Base-by-base conservation (phyloP, 2,888 invertebrate genomes). In the Notocelia uddmanniana region DNA sequence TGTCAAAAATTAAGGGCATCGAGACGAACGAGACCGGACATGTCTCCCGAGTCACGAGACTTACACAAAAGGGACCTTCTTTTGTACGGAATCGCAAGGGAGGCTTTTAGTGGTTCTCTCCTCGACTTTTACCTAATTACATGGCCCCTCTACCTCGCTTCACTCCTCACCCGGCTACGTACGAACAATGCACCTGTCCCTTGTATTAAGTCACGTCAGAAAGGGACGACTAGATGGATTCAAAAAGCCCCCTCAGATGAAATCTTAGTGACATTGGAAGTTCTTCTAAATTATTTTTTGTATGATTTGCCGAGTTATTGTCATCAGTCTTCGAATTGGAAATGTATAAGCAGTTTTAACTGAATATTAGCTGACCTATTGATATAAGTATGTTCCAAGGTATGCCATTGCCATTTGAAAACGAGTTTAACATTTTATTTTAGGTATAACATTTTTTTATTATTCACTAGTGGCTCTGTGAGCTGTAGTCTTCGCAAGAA, bases 71-170 rank as follows among this genome's bases (percentile, higher is more conserved):
- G 72, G 45, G 26, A 15, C 55, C 60, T 59, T 45, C 71, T 71
- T 68, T 72, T 72, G 72, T 68, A 67, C 67, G 18, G 62, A 48
- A 55, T 55, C 54, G 37, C 67, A 48, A 31, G 59, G 71, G 71
- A 67, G 67, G 60, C 72, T 68, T 72, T 72, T 62, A 72, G 67
- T 58, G 60, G 60, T 60, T 15, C 59, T 70, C 69, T 55, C 9
- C 60, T 52, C 59, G 60, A 67, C 67, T 72, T 72, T 72, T 72
- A 72, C 72, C 72, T 68, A 72, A 72, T 72, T 72, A 72, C 72
- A 62, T 21, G 64, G 57, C 34, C 66, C 41, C 31, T 41, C 54
- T 62, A 54, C 54, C 41, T 41, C 45, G 69, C 23, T 34, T 15
- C 26, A 31, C 11, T 54, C 57, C 21, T 26, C 70, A 23, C 41